Base-by-base conservation (phyloP, 1,140 invertebrate species). In the Zaprionus gabonicus region DNA sequence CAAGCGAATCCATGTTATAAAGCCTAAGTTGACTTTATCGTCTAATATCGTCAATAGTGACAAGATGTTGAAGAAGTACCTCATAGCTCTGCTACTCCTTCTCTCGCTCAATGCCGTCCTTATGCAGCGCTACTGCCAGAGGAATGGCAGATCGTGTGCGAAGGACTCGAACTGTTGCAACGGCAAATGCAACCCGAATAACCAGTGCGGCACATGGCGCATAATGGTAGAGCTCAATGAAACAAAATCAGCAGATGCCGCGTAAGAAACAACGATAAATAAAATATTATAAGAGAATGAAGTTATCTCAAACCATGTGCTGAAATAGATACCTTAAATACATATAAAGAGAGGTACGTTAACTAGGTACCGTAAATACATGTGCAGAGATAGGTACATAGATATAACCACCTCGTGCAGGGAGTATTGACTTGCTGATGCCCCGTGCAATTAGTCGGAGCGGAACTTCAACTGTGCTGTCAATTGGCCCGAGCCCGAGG, bases 391-490 rank as follows among this genome's bases (percentile, higher is more conserved):
- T 7, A n/a, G 5, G 20, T 20, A 20, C 20, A 20, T 20, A 20
- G 20, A 20, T 20, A 20, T 20, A 20, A 20, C 20, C 0, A 7
- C 31, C 31, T 34, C 9, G 15, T 15, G 15, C 5, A 4, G 38
- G 38, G 15, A 2, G 38, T n/a, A 41, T n/a, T n/a, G 38, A 41
- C 38, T 41, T 41, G 41, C n/a, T 46, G 41, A 46, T 46, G 41
- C 41, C 41, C 41, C 9, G 31, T 20, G 17, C 9, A 51, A 13
- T 23, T 49, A 53, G 31, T 38, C 51, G 20, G 46, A 41, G 23
- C 31, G 59, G 27, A n/a, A 67, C 74, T 85, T 81, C 78, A 78
- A 84, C 55, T 20, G 25, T 20, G 7, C 15, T 28, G 59, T 31
- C 31, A 25, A 51, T 51, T 51, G 46, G 46, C 13, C 6, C 9